A percentile compares a stretch with the other conserved stretches of the same genome.
Conservation (phyloP, 2,797 vertebrate species). For the Enteromius fasciolatus region DNA sequence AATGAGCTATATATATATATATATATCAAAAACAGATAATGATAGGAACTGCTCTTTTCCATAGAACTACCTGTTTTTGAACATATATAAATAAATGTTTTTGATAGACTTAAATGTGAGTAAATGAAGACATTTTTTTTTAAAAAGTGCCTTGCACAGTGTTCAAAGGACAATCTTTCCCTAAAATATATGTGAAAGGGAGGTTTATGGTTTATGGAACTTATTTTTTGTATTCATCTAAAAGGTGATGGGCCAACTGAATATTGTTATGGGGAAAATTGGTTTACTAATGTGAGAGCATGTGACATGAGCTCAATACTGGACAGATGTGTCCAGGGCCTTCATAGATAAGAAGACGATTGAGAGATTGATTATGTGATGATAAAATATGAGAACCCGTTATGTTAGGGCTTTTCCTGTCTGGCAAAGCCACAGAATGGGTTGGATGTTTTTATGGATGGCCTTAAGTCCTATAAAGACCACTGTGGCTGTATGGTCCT, state of each 20-base stretch:
- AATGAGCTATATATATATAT: neutral
- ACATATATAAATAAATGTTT: too few relatives aligned
- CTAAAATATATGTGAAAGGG: neutral
- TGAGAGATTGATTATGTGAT: constrained; percentile 35
- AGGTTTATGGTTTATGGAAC: neutral
- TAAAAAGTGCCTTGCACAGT: constrained; percentile 27
- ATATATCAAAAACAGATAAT: too few relatives aligned
- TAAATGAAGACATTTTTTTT: neutral
- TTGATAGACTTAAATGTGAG: neutral
- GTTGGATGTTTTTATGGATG: constrained; percentile 11
- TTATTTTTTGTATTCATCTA: neutral
- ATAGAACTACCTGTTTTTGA: too few relatives aligned
- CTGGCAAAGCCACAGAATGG: neutral
- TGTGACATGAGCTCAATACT: constrained; percentile 25
- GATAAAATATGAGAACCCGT: constrained; percentile 30
- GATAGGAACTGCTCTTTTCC: too few relatives aligned
- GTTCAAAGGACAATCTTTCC: neutral
- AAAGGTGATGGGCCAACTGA: neutral
- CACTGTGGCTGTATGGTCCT: neutral
- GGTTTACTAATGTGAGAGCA: constrained; percentile 5
- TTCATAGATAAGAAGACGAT: constrained; percentile 39
- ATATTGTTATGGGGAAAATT: neutral
- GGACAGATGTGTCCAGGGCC: constrained; percentile 36
- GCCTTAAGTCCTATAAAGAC: constrained; percentile 1
- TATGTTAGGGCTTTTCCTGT: neutral